phyloP scores from a whole-genome alignment of 2,888 invertebrate genomes.

The Steinernema carpocapsae region DNA sequence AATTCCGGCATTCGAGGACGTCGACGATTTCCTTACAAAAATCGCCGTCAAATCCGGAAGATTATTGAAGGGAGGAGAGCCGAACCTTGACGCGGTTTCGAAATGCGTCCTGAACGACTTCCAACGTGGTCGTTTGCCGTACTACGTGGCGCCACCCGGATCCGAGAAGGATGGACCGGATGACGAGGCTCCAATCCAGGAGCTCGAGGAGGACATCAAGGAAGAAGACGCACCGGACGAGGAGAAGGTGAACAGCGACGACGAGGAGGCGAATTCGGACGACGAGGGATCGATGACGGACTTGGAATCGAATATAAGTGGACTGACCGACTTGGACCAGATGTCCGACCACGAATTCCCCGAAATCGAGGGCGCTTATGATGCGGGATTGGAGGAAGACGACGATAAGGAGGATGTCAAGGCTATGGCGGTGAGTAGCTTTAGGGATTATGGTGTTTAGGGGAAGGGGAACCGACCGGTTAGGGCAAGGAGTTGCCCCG shows the following conservation, averaged over 20 bases:
- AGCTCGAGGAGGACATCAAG: slow-evolving; percentile 58
- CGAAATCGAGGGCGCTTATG: slow-evolving; percentile 37
- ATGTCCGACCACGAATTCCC: slow-evolving; percentile 60
- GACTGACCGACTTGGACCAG: slow-evolving; percentile 64
- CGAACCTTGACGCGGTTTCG: slow-evolving; percentile 85
- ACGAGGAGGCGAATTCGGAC: slow-evolving; percentile 45
- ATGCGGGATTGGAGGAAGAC: slow-evolving; percentile 38
- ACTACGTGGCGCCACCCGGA: slow-evolving; percentile 74
- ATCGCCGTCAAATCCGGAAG: slow-evolving; percentile 85
- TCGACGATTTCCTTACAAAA: slow-evolving; percentile 88
- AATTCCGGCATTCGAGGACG: slow-evolving; percentile 70
- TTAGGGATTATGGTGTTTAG: not conserved
- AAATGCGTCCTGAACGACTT: slow-evolving; percentile 97
- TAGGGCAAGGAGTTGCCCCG: too few relatives aligned
- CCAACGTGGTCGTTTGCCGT: slow-evolving; percentile 95
- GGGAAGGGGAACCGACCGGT: too few relatives aligned
- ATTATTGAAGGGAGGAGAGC: slow-evolving; percentile 93
- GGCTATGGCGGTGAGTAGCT: not conserved
- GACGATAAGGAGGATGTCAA: slow-evolving; percentile 10
- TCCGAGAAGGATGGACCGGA: slow-evolving; percentile 54
- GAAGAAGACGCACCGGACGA: slow-evolving; percentile 41
- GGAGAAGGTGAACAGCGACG: slow-evolving; percentile 39
- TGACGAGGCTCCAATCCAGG: slow-evolving; percentile 60
- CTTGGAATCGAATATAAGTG: slow-evolving; percentile 58
- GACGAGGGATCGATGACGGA: slow-evolving; percentile 61